Evolutionary conservation across 1,140 invertebrate genomes (phyloP).

Genomic region (Macrosteles quadrilineatus): DNA sequence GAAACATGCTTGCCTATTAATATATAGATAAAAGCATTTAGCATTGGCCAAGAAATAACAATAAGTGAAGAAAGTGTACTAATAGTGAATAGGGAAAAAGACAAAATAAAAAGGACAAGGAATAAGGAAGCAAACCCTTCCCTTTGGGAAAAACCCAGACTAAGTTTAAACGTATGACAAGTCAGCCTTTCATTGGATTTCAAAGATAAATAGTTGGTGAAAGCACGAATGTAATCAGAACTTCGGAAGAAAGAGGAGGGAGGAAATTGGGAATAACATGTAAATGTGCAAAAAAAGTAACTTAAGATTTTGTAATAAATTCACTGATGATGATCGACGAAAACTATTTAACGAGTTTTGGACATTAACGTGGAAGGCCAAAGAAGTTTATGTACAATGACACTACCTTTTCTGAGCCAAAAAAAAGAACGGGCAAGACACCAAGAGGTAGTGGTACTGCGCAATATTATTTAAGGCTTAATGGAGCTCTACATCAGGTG

Average conservation of each 20-base stretch:
- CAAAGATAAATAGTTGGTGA: not conserved
- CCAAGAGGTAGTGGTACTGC: not conserved
- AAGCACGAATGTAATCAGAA: not conserved
- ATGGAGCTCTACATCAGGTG: not conserved
- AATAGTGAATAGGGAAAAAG: no score
- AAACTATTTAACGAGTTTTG: not conserved
- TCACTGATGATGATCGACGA: constrained; percentile 1
- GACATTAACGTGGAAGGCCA: not conserved
- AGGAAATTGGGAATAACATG: not conserved
- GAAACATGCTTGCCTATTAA: no score
- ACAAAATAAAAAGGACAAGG: not conserved
- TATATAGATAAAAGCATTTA: no score
- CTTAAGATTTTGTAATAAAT: not conserved
- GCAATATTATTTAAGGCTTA: not conserved
- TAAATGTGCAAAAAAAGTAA: not conserved
- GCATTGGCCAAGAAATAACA: no score
- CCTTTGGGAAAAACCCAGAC: not conserved
- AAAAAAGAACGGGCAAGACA: not conserved
- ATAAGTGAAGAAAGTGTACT: no score
- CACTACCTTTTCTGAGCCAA: not conserved
- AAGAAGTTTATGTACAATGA: not conserved
- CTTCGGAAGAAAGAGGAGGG: not conserved
- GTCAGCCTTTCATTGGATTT: not conserved
- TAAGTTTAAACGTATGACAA: not conserved
- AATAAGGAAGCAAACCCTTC: not conserved